Base-by-base conservation (phyloP, 2,797 vertebrate species). In the Vireo griseus region DNA sequence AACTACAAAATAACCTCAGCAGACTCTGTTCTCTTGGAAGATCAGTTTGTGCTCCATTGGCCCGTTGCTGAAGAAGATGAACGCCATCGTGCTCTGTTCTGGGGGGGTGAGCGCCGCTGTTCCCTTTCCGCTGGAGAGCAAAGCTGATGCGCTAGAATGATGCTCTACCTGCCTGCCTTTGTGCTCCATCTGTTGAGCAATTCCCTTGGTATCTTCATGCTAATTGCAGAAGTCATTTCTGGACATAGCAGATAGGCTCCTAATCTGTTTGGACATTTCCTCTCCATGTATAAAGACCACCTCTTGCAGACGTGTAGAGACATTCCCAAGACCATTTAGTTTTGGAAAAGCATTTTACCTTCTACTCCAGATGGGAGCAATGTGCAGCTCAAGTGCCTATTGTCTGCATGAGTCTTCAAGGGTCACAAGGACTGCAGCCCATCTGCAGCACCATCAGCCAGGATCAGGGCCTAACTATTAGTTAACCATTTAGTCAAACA, bases 121-220 rank as follows among this genome's bases (percentile, higher is more conserved):
- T 74, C 5, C 44, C 51, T 20, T 2, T 52, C 66, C 33, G 72
- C 20, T 79, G 55, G 55, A 67, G 45, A 81, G 52, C 40, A 59
- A 7, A 6, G 4, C 31, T 0, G 0, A 10, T 3, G 1, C 0
- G 0, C 47, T 51, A 19, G 54, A 65, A 35, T 7, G 42, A 14
- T 62, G 51, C 21, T 62, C 21, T 68, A 67, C 39, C 67, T 86
- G 58, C 66, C 85, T 7, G 2, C 11, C 7, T 77, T 84, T 0
- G 0, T 67, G 83, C 66, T 93, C 31, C 0, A 9, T 59, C 58
- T 83, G 42, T 28, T 88, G 40, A 91, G 85, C 2, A 1, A 66
- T 71, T 92, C 42, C 65, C 8, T 1, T 28, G 44, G 16, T 24
- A 20, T 33, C 69, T 48, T 77, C 54, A 25, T 26, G 15, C 31